A percentile compares a stretch with the other conserved stretches of the same genome.
phyloP scores from a whole-genome alignment of 2,113 vertebrate genomes.

The Nothoprocta pentlandii region DNA sequence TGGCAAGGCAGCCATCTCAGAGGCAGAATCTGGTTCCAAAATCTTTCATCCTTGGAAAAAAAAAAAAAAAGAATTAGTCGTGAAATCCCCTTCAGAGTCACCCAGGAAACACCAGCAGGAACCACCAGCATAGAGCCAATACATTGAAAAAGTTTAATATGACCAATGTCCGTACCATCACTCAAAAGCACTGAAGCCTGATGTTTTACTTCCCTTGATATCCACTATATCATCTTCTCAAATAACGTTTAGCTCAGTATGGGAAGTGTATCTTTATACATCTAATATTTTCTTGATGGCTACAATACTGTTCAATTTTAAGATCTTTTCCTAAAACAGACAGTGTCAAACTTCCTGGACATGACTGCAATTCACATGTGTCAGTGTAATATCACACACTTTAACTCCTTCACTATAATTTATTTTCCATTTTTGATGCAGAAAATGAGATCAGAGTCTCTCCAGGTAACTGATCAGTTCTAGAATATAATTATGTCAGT shows the following conservation, averaged over 20 bases:
- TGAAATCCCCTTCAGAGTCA: neutral
- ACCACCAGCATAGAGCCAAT: neutral
- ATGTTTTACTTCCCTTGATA: neutral
- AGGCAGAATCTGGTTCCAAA: neutral
- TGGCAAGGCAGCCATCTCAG: neutral
- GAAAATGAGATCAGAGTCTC: neutral
- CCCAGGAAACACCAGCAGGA: neutral
- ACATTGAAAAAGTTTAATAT: neutral
- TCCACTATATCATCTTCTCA: neutral
- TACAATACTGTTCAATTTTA: neutral
- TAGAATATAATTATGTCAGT: neutral
- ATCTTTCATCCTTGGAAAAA: neutral
- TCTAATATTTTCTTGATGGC: neutral
- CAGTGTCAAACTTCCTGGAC: rapidly evolving
- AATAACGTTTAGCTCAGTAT: neutral
- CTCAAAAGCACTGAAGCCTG: neutral
- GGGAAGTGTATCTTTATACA: neutral
- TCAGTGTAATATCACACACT: neutral
- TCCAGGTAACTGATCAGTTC: neutral
- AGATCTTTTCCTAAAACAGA: neutral
- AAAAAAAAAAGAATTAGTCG: neutral
- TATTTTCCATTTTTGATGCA: neutral
- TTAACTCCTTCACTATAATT: neutral
- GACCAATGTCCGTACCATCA: neutral
- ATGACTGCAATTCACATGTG: neutral